Percentiles rank a stretch among this genome's conserved stretches.
Conservation (phyloP, 2,113 vertebrate genomes). For the Scalopus aquaticus region DNA sequence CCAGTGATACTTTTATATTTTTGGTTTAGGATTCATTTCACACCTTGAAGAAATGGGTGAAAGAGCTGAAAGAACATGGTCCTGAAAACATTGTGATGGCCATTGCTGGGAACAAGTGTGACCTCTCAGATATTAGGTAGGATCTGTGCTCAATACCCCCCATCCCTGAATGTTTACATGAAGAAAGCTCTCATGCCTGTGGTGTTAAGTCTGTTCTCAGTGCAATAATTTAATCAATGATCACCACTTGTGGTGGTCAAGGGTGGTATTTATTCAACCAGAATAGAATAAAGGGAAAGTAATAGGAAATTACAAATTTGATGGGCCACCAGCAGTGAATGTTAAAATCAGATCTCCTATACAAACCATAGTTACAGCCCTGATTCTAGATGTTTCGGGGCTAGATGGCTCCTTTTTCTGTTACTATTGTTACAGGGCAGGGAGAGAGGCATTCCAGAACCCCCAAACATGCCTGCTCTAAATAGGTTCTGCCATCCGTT, state of each 20-base stretch:
- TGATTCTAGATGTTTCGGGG: not conserved
- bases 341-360: not conserved
- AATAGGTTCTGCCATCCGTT: no score
- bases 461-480: no score
- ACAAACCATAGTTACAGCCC: not conserved
- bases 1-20: slow-evolving; percentile 55
- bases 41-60: slow-evolving; percentile 99
- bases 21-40: slow-evolving; percentile 95
- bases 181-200: not conserved
- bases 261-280: not conserved
- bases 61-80: slow-evolving; percentile 97
- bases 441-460: no score
- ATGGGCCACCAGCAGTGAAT: not conserved
- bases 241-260: not conserved
- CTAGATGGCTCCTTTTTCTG: not conserved
- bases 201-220: not conserved
- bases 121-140: slow-evolving; percentile 98
- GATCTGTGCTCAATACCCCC: not conserved
- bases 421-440: no score
- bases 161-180: not conserved
- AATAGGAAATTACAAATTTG: not conserved
- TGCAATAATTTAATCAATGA: not conserved
- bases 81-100: slow-evolving; percentile 99
- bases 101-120: slow-evolving; percentile 98
- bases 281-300: not conserved